Percentiles rank a stretch among this genome's conserved stretches.
Evolutionary conservation across 2,888 invertebrate species (phyloP).

Genomic region (Latrodectus elegans): DNA sequence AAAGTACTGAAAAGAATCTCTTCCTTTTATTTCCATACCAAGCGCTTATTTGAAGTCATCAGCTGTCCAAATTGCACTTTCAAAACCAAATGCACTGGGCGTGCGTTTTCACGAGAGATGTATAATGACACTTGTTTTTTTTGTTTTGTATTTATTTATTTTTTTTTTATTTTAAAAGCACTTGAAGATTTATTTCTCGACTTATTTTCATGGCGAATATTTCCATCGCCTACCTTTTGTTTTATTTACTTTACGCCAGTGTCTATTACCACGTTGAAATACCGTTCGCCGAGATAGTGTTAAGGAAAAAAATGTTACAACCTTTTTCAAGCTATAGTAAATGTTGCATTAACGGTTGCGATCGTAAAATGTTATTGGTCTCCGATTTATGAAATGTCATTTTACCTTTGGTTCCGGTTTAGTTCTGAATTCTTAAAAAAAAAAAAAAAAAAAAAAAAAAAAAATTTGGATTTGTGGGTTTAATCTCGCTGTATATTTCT

Average conservation of each 20-base stretch:
- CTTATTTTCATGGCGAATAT: constrained; percentile 22
- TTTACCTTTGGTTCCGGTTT: constrained; percentile 2
- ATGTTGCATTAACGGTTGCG: constrained; percentile 36
- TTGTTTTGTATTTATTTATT: background rate
- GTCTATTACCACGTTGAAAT: constrained; percentile 15
- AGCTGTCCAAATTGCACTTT: constrained; percentile 51
- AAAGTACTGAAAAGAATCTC: constrained; percentile 14
- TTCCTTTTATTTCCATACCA: background rate
- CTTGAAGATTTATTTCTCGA: constrained; percentile 21
- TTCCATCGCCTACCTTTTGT: constrained; percentile 9
- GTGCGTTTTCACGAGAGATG: constrained; percentile 24
- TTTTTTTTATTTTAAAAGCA: too few species aligned
- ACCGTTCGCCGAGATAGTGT: constrained; percentile 2
- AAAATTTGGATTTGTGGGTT: background rate
- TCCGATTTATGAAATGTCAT: constrained; percentile 6
- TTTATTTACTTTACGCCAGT: background rate
- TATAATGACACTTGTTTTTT: constrained; percentile 27
- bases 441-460: background rate
- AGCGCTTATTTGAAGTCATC: constrained; percentile 65
- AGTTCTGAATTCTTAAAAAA: background rate
- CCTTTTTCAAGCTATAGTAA: constrained; percentile 1
- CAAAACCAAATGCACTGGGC: constrained; percentile 43
- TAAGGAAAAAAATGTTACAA: constrained; percentile 4
- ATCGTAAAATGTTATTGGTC: constrained; percentile 45
- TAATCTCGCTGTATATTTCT: background rate